Evolutionary conservation across 2,888 invertebrate species (phyloP).

Genomic region (Lysandra coridon): DNA sequence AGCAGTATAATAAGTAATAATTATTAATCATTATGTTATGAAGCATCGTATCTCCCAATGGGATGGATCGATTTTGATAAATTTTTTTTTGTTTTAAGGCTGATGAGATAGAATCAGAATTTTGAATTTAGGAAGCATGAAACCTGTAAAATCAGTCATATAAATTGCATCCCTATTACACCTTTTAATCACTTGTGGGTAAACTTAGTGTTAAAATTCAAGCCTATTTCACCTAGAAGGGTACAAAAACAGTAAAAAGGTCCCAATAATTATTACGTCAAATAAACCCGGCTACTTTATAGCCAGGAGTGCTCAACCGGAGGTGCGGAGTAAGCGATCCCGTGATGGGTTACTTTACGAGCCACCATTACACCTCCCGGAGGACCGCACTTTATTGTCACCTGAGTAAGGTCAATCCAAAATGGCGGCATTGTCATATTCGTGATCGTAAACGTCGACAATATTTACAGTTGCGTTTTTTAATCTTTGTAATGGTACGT

Average conservation of each 20-base stretch:
- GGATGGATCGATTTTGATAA: no score
- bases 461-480: slow-evolving; percentile 17
- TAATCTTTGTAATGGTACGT: slow-evolving; percentile 3
- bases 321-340: slow-evolving; percentile 60
- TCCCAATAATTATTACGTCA: slow-evolving; percentile 24
- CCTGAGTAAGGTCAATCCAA: slow-evolving; percentile 72
- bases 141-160: no score
- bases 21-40: no score
- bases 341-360: slow-evolving; percentile 66
- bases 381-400: slow-evolving; percentile 66
- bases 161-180: no score
- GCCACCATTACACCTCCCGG: slow-evolving; percentile 55
- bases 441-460: slow-evolving; percentile 33
- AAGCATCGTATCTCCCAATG: no score
- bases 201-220: not conserved
- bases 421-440: slow-evolving; percentile 44
- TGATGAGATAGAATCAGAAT: no score
- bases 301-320: slow-evolving; percentile 54
- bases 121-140: no score
- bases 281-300: slow-evolving; percentile 43
- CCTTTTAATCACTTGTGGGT: no score
- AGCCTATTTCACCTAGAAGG: not conserved
- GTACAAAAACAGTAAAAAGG: slow-evolving; percentile 3
- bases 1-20: no score
- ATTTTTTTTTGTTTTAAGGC: no score